Evolutionary conservation across 1,140 invertebrate species (phyloP).

Genomic region (Trichogramma pretiosum): DNA sequence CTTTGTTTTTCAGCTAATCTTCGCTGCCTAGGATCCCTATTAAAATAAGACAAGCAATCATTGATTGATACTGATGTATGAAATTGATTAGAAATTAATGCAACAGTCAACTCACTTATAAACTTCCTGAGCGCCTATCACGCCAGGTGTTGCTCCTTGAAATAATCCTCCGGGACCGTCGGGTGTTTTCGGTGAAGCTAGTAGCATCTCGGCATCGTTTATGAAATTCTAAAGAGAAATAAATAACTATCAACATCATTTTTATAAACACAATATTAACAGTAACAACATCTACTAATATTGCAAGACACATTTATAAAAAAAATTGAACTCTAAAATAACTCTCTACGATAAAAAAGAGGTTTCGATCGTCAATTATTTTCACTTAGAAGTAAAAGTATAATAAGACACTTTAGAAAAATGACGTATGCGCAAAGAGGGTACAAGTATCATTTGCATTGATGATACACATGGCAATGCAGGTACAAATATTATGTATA

Average conservation of each 20-base stretch:
- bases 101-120: constrained; percentile 56
- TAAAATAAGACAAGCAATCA: constrained; percentile 18
- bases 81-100: neutral
- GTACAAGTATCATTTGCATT: too few species aligned
- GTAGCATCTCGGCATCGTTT: constrained; percentile 65
- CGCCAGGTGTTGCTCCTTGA: constrained; percentile 69
- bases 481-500: constrained; percentile 14
- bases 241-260: constrained; percentile 2
- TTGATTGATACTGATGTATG: neutral
- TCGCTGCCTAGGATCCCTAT: constrained; percentile 72
- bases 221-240: constrained; percentile 62
- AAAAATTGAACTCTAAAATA: constrained; percentile 12
- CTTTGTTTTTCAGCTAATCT: constrained; percentile 70
- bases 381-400: too few species aligned
- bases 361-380: constrained; percentile 19
- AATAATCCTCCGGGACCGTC: constrained; percentile 50
- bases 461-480: constrained; percentile 17
- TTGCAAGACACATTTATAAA: constrained; percentile 15
- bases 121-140: constrained; percentile 89
- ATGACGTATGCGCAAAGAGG: too few species aligned
- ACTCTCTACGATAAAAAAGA: constrained; percentile 15
- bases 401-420: too few species aligned
- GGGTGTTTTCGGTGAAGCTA: constrained; percentile 63
- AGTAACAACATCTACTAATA: constrained; percentile 12
- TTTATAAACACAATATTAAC: too few species aligned